Evolutionary conservation across 1,140 invertebrate species (phyloP), one percentile per base, ranked within the genome.

Genomic region (Sminthurinus signatus): DNA sequence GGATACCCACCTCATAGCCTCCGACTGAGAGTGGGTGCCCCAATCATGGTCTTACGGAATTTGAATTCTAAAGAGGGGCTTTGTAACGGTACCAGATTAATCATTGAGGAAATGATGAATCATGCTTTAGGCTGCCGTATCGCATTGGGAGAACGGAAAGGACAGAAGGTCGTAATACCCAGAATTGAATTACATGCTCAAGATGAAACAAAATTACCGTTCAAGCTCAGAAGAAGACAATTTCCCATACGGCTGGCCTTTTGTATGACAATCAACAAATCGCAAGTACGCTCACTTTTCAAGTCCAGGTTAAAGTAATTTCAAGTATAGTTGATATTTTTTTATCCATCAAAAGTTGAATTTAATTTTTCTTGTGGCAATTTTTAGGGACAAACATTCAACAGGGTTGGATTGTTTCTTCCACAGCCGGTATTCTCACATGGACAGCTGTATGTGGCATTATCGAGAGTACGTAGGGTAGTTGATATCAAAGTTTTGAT

Each of bases 261-360:
- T 70, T 73, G 75, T 8, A 76, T 80, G 67, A 79, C 78, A 14
- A 75, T 79, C 10, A 57, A 31, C 19, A 80, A 80, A 59, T 67
- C 75, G 5, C 78, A 80, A 67, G 62, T 54, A 1, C 62, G n/a
- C n/a, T n/a, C n/a, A n/a, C n/a, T n/a, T n/a, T n/a, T n/a, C n/a
- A n/a, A n/a, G n/a, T n/a, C n/a, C n/a, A n/a, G n/a, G n/a, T n/a
- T n/a, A n/a, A n/a, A n/a, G n/a, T n/a, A n/a, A n/a, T n/a, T n/a
- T n/a, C n/a, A n/a, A n/a, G n/a, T n/a, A n/a, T n/a, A n/a, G n/a
- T n/a, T n/a, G n/a, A n/a, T n/a, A n/a, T n/a, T n/a, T n/a, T n/a
- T n/a, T n/a, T n/a, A n/a, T n/a, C n/a, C n/a, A n/a, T n/a, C n/a
- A n/a, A n/a, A n/a, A n/a, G n/a, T n/a, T n/a, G n/a, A n/a, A n/a